A percentile compares a stretch with the other conserved stretches of the same genome.
Evolutionary conservation across 2,888 invertebrate species (phyloP).

Genomic region (Junonia oenone): DNA sequence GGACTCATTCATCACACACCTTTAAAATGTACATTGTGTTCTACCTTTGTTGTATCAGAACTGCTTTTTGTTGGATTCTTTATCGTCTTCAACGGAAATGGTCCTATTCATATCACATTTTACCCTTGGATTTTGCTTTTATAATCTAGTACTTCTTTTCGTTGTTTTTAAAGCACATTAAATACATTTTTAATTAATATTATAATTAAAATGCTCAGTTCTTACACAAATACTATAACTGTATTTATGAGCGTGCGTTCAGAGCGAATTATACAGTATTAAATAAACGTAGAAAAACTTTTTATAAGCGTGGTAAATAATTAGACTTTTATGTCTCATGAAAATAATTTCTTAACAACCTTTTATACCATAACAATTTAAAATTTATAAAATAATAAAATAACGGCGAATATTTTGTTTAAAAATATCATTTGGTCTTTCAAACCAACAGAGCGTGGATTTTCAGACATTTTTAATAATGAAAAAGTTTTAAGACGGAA

Average conservation of each 20-base stretch:
- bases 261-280: too few species aligned
- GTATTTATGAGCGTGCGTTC: too few species aligned
- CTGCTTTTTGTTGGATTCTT: conserved; percentile 22
- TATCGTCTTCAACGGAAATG: conserved; percentile 6
- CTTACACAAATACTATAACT: too few species aligned
- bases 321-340: background rate
- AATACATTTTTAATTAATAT: too few species aligned
- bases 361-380: background rate
- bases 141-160: background rate
- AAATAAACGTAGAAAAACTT: too few species aligned
- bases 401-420: background rate
- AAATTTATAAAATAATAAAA: background rate
- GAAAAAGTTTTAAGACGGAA: conserved; percentile 16
- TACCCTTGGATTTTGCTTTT: background rate
- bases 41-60: conserved; percentile 23
- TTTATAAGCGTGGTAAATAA: too few species aligned
- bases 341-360: background rate
- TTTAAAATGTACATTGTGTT: conserved; percentile 20
- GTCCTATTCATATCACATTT: background rate
- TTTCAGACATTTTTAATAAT: conserved; percentile 19
- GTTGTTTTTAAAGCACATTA: background rate
- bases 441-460: conserved; percentile 3
- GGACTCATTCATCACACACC: conserved; percentile 28
- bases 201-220: too few species aligned
- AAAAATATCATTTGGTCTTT: background rate